Evolutionary conservation across 2,113 vertebrate species (phyloP).

Genomic region (Lophura nycthemera): DNA sequence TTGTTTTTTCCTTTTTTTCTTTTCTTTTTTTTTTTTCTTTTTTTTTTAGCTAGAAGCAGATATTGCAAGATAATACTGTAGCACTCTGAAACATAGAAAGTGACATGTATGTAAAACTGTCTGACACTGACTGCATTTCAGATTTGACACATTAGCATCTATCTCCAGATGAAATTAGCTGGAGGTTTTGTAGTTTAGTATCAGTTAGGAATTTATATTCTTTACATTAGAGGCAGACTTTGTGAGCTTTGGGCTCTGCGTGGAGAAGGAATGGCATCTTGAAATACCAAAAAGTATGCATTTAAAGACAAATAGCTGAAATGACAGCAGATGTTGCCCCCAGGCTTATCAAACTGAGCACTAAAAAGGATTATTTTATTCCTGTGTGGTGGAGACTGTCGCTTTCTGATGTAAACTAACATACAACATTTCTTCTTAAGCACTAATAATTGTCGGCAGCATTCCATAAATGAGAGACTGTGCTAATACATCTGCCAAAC

Average conservation of each 20-base stretch:
- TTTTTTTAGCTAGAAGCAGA: not conserved
- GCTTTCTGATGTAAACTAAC: conserved; percentile 20
- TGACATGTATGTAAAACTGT: not conserved
- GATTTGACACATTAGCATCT: not conserved
- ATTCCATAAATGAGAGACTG: not conserved
- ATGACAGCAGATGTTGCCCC: conserved; percentile 51
- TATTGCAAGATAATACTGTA: not conserved
- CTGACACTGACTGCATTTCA: not conserved
- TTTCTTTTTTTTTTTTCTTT: not conserved
- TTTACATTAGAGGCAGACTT: not conserved
- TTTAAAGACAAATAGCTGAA: conserved; percentile 49
- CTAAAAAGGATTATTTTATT: conserved; percentile 37
- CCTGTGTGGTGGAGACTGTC: not conserved
- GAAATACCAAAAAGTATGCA: not conserved
- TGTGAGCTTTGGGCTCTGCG: not conserved
- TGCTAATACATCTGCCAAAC: not conserved
- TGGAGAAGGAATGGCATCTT: conserved; percentile 31
- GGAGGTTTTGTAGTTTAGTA: not conserved
- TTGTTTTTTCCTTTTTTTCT: not conserved
- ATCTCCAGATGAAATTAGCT: not conserved
- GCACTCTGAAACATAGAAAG: not conserved
- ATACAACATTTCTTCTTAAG: conserved; percentile 17
- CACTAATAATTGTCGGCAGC: conserved; percentile 24
- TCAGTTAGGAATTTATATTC: not conserved
- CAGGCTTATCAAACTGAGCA: conserved; percentile 21